Evolutionary conservation across 1,140 invertebrate species (phyloP).

Genomic region (Caenorhabditis inopinata): DNA sequence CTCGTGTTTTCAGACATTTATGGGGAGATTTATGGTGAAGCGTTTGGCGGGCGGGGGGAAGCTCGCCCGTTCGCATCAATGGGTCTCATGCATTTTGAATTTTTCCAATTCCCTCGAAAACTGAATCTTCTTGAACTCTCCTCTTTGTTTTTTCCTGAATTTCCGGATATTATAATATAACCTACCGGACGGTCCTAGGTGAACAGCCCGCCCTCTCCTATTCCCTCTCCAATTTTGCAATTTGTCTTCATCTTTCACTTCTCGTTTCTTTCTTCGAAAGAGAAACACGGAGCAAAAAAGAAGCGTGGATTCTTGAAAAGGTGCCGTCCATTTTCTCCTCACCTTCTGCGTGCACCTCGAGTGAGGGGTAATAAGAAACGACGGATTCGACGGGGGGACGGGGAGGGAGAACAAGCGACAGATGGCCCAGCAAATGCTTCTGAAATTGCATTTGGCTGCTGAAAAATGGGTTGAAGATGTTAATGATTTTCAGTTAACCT

Average conservation of each 20-base stretch:
- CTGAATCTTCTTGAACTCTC: no score
- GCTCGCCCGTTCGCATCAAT: no score
- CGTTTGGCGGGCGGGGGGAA: no score
- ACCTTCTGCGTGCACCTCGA: neutral
- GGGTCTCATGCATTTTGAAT: no score
- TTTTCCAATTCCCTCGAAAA: no score
- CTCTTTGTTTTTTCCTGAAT: no score
- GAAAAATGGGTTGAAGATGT: no score
- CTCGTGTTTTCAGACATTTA: neutral
- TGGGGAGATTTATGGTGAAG: neutral
- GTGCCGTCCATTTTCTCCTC: neutral
- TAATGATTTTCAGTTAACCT: no score
- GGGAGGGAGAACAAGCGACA: neutral
- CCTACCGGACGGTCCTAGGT: no score
- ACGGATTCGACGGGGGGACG: neutral
- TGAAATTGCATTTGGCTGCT: neutral
- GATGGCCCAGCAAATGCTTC: no score
- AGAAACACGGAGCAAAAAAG: neutral
- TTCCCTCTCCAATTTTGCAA: neutral
- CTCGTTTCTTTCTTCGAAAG: neutral
- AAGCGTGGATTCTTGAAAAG: neutral
- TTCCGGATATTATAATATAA: no score
- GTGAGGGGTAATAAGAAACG: constrained; percentile 24
- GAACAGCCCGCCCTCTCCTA: no score
- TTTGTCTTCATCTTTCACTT: neutral